Conservation (phyloP, 2,797 vertebrate genomes). For the Dermochelys coriacea region DNA sequence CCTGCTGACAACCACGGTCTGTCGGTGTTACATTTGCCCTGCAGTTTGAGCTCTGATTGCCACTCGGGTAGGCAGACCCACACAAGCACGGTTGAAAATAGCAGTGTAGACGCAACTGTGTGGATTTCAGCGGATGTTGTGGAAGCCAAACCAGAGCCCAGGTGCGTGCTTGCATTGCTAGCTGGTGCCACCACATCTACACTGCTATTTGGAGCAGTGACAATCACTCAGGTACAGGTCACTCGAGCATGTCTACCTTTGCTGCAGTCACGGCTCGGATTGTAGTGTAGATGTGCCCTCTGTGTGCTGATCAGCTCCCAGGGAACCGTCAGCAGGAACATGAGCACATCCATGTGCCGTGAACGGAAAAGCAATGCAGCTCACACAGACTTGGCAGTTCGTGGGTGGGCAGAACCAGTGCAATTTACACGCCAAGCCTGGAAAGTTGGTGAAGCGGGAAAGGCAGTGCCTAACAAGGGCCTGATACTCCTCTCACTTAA, state of each 20-base stretch:
- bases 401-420: background rate
- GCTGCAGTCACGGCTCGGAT: background rate
- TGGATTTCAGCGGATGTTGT: background rate
- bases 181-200: background rate
- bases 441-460: background rate
- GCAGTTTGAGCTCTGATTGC: no score
- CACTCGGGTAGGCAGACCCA: no score
- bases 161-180: no score
- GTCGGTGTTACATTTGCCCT: no score
- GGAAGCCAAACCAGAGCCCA: background rate
- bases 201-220: background rate
- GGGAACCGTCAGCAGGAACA: background rate
- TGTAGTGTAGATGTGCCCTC: no score
- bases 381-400: background rate
- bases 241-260: background rate
- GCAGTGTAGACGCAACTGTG: background rate
- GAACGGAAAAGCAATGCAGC: background rate
- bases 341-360: background rate
- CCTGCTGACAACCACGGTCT: no score
- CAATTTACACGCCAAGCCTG: background rate
- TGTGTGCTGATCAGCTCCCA: background rate
- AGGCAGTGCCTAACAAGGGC: background rate
- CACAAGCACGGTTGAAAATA: no score
- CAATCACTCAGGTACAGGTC: no score
- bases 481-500: background rate